Evolutionary conservation across 2,797 vertebrate genomes (phyloP).

Genomic region (Micrastur ruficollis): DNA sequence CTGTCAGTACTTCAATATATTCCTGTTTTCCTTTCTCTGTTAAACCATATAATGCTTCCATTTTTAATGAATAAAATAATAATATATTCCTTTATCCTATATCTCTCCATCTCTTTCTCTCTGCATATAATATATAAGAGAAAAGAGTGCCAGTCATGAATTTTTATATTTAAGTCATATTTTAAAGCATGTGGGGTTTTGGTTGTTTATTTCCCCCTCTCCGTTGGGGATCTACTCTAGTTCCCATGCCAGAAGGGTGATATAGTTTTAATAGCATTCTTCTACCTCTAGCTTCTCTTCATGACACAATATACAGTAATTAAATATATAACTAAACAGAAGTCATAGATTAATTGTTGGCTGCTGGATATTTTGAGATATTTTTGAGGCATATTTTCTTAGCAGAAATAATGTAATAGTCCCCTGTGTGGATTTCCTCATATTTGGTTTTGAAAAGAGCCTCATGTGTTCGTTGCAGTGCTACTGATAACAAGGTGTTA

Average conservation of each 20-base stretch:
- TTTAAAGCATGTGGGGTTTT: neutral
- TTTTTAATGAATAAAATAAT: neutral
- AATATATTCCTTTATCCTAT: neutral
- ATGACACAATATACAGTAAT: neutral
- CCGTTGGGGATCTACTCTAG: neutral
- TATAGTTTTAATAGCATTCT: neutral
- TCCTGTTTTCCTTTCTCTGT: neutral
- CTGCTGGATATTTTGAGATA: neutral
- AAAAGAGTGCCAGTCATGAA: neutral
- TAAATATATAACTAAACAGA: slow-evolving; percentile 25
- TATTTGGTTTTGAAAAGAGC: slow-evolving; percentile 20
- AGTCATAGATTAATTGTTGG: neutral
- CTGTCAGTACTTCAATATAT: neutral
- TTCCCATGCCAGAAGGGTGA: neutral
- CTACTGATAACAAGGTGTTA: slow-evolving; percentile 2
- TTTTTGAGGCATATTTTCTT: slow-evolving; percentile 12
- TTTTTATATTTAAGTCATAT: neutral
- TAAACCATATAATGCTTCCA: neutral
- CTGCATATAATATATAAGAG: fast-evolving
- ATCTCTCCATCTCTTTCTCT: neutral
- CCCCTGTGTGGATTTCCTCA: neutral
- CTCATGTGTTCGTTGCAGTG: neutral
- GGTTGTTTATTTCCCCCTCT: no score
- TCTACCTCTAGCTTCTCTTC: neutral
- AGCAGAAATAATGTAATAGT: neutral